A percentile compares a stretch with the other conserved stretches of the same genome.
Evolutionary conservation across 2,888 invertebrate genomes (phyloP).

Genomic region (Ischnus inquisitorius): DNA sequence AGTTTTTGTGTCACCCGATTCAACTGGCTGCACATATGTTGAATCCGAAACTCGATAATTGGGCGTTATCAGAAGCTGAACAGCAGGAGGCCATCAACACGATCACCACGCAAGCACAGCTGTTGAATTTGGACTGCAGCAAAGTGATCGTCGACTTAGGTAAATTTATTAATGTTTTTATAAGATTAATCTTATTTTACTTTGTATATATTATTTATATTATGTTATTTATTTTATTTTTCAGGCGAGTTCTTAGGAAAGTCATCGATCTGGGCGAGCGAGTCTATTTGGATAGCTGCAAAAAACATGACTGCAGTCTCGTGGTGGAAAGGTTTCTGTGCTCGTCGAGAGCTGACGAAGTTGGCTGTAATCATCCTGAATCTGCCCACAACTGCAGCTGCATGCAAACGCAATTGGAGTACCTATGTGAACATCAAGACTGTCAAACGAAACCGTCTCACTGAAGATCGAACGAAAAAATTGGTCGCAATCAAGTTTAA

Average conservation of each 20-base stretch:
- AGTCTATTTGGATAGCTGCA: background rate
- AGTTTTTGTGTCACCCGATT: constrained; percentile 22
- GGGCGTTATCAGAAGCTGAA: background rate
- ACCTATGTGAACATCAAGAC: background rate
- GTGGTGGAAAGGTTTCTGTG: constrained; percentile 21
- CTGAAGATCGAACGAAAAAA: constrained; percentile 18
- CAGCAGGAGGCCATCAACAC: background rate
- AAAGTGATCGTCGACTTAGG: background rate
- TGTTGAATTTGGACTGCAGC: background rate
- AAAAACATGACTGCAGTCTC: background rate
- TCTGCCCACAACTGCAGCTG: constrained; percentile 12
- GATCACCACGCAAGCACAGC: background rate
- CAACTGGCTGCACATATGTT: constrained; percentile 15
- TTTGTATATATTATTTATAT: background rate
- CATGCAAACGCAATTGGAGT: constrained; percentile 10
- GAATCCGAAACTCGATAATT: constrained; percentile 4
- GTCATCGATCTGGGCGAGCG: background rate
- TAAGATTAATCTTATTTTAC: background rate
- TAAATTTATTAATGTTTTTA: background rate
- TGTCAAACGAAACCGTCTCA: constrained; percentile 21
- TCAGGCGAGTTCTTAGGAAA: background rate
- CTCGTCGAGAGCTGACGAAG: constrained; percentile 4
- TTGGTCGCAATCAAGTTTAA: constrained; percentile 19
- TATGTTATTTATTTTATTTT: background rate
- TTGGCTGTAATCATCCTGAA: constrained; percentile 13